phyloP scores from a whole-genome alignment of 2,113 vertebrate species.

The Brachirus orientalis region DNA sequence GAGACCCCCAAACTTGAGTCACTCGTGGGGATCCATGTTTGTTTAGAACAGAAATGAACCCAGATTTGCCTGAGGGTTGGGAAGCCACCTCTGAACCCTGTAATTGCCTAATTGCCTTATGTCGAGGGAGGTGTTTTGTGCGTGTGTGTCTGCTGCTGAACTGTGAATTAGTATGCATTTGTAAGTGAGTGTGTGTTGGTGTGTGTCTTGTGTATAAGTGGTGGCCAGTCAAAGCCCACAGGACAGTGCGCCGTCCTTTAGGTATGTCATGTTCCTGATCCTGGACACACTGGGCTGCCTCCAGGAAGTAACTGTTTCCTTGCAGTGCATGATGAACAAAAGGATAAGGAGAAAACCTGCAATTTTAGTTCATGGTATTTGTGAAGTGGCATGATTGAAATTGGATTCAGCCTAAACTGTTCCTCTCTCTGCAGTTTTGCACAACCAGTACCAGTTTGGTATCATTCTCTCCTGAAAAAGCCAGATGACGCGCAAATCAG shows the following conservation, averaged over 20 bases:
- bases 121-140: conserved; percentile 19
- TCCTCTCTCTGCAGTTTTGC: conserved; percentile 28
- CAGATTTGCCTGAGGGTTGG: conserved; percentile 41
- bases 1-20: conserved; percentile 26
- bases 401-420: conserved; percentile 22
- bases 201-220: conserved; percentile 17
- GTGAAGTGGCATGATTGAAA: conserved; percentile 20
- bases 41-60: conserved; percentile 64
- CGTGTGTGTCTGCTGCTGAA: conserved; percentile 23
- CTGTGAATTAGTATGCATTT: conserved; percentile 25
- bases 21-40: conserved; percentile 43
- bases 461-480: conserved; percentile 23
- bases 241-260: conserved; percentile 34
- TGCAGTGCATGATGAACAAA: conserved; percentile 11
- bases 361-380: conserved; percentile 21
- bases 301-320: conserved; percentile 24
- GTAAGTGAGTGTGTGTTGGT: not conserved
- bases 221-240: too few relatives aligned
- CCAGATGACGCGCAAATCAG: conserved; percentile 57
- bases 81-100: conserved; percentile 64
- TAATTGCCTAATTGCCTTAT: conserved; percentile 69
- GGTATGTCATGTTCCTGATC: conserved; percentile 22
- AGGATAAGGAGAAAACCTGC: not conserved
- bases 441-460: conserved; percentile 2
- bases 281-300: conserved; percentile 28